Percentiles rank a stretch among this genome's conserved stretches.
Evolutionary conservation across 30 jellyfish, hydroid and myxozoan genomes (phyloP).

Genomic region (Phacellophora camtschatica): DNA sequence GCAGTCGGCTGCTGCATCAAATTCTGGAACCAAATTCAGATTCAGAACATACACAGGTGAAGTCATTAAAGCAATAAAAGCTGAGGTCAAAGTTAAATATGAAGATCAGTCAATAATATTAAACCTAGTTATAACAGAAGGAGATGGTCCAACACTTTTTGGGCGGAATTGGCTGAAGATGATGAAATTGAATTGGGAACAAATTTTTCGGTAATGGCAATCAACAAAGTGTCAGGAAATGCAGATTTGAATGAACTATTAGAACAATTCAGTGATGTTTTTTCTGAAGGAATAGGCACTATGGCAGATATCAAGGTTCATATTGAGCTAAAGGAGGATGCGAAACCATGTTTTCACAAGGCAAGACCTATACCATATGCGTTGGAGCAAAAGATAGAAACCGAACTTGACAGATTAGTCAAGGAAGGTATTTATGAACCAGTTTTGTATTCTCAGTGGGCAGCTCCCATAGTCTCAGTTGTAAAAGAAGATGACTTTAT

Average conservation of each 20-base stretch:
- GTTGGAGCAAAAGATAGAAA: slow-evolving; percentile 8
- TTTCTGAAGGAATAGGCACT: neutral
- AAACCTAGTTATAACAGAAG: no score
- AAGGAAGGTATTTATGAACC: neutral
- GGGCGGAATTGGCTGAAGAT: no score
- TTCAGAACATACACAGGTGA: no score
- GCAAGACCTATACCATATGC: slow-evolving; percentile 80
- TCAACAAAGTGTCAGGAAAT: no score
- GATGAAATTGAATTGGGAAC: no score
- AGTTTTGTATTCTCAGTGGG: slow-evolving; percentile 42
- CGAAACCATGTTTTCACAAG: slow-evolving; percentile 36
- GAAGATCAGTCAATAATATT: no score
- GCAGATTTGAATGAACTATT: neutral
- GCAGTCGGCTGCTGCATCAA: no score
- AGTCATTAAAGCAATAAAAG: no score
- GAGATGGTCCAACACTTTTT: no score
- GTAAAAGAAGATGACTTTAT: slow-evolving; percentile 42
- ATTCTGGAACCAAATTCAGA: no score
- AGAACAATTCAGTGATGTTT: neutral
- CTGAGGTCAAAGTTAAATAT: no score
- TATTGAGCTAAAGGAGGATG: slow-evolving; percentile 1
- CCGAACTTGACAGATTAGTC: slow-evolving; percentile 43
- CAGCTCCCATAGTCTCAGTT: slow-evolving; percentile 54
- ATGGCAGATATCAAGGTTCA: neutral
- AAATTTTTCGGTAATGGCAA: no score